Conservation (phyloP, 2,113 vertebrate species). For the Eonycteris spelaea region DNA sequence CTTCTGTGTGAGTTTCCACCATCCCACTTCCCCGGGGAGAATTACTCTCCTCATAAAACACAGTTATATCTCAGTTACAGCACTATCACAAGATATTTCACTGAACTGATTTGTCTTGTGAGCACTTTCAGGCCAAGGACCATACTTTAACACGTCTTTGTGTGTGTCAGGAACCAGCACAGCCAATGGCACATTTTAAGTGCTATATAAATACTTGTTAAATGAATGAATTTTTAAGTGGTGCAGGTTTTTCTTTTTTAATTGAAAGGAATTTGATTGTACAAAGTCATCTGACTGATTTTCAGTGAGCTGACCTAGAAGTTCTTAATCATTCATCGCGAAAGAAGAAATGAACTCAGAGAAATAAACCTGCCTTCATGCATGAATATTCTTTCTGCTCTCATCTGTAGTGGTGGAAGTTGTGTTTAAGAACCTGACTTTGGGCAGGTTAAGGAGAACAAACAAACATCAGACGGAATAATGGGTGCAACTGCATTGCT, state of each 20-base stretch:
- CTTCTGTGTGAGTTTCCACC: neutral
- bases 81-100: neutral
- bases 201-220: neutral
- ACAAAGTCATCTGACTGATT: neutral
- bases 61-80: neutral
- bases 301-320: neutral
- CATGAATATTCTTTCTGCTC: neutral
- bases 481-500: neutral
- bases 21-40: neutral
- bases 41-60: neutral
- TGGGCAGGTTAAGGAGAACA: neutral
- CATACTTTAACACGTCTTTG: neutral
- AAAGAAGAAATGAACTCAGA: neutral
- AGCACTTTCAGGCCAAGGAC: neutral
- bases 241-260: neutral
- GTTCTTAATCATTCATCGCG: neutral
- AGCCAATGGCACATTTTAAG: neutral
- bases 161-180: neutral
- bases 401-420: neutral
- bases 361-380: neutral
- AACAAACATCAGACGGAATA: neutral
- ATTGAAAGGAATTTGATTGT: neutral
- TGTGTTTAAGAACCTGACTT: neutral
- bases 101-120: neutral
- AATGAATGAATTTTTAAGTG: neutral